Evolutionary conservation across 1,140 invertebrate species (phyloP).

Genomic region (Oppia nitens): DNA sequence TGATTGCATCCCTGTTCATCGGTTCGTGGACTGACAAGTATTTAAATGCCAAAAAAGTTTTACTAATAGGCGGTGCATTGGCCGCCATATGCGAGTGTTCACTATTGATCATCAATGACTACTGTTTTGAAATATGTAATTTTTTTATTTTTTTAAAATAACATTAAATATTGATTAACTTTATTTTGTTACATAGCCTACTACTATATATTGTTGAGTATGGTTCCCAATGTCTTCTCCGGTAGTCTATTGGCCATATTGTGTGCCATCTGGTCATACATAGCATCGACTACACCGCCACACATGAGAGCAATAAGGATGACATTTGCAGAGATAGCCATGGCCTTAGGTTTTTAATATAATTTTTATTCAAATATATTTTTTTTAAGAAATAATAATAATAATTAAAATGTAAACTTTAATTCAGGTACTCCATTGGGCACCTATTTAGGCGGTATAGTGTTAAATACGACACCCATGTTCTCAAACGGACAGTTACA

Average conservation of each 20-base stretch:
- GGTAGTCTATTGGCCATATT: background rate
- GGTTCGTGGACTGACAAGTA: slow-evolving; percentile 8
- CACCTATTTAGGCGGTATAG: slow-evolving; percentile 5
- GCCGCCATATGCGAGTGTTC: background rate
- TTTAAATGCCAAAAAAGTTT: slow-evolving; percentile 1
- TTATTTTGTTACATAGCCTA: background rate
- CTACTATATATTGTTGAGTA: background rate
- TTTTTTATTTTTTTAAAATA: background rate
- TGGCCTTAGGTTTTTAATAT: background rate
- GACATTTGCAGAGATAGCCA: background rate
- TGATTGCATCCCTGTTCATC: slow-evolving; percentile 1
- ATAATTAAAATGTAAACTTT: background rate
- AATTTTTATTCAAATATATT: background rate
- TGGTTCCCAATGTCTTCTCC: background rate
- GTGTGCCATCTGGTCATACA: slow-evolving; percentile 6
- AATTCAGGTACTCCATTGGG: background rate
- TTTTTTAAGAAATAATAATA: too few relatives aligned
- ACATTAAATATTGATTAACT: background rate
- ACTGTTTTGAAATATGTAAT: slow-evolving; percentile 8
- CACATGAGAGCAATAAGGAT: slow-evolving; percentile 6
- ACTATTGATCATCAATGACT: background rate
- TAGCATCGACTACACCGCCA: background rate
- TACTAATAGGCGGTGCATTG: background rate
- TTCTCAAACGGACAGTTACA: slow-evolving; percentile 1
- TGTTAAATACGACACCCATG: background rate